Evolutionary conservation across 2,888 invertebrate species (phyloP).

Genomic region (Phalera bucephala): DNA sequence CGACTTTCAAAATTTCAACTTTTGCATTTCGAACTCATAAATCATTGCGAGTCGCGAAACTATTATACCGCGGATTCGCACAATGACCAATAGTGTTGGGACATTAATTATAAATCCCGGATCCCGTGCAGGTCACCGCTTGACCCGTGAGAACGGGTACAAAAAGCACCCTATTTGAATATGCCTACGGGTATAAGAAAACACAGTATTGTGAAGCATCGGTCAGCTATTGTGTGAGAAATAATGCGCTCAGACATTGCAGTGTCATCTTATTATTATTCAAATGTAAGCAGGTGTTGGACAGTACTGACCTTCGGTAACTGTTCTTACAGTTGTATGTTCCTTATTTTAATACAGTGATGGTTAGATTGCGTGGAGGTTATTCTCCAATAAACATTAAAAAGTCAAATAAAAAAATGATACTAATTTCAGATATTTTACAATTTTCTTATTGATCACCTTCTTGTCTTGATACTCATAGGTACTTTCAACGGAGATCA

Average conservation of each 20-base stretch:
- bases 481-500: too few species aligned
- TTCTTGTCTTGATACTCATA: too few species aligned
- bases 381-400: too few species aligned
- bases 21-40: constrained; percentile 64
- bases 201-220: constrained; percentile 55
- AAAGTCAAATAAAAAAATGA: too few species aligned
- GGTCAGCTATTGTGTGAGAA: constrained; percentile 60
- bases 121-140: constrained; percentile 70
- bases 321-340: too few species aligned
- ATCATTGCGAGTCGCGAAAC: constrained; percentile 52
- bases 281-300: constrained; percentile 69
- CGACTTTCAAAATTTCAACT: too few species aligned
- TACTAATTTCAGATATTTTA: too few species aligned
- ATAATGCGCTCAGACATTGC: constrained; percentile 48
- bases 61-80: constrained; percentile 64
- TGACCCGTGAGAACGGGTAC: constrained; percentile 78
- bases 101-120: constrained; percentile 80
- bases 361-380: too few species aligned
- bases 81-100: constrained; percentile 44
- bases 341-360: too few species aligned
- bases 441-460: too few species aligned
- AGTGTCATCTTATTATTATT: constrained; percentile 73
- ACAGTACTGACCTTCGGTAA: constrained; percentile 69
- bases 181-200: constrained; percentile 73
- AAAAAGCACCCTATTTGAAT: constrained; percentile 78